These are phyloP conservation scores for Dryococelus australis DNA, from an alignment of 2,888 invertebrate genomes.

Conservation along the genomic window DNA sequence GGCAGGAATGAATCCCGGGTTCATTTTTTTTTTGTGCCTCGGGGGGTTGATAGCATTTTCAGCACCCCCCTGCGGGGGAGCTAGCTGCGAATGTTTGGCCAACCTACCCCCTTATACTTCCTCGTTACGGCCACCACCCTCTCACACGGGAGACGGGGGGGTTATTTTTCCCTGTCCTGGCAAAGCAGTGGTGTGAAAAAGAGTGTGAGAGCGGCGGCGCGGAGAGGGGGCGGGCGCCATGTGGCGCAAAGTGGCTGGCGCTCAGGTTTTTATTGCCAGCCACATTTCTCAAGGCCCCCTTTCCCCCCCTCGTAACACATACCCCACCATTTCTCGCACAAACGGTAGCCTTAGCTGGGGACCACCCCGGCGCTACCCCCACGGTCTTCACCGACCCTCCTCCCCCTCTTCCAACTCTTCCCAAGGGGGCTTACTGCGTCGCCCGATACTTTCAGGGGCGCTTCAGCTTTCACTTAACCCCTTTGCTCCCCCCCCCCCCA, in stretches of 20 bases:
- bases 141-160: background rate
- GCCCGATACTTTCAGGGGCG: too few relatives aligned
- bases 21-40: background rate
- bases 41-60: background rate
- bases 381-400: background rate
- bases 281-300: background rate
- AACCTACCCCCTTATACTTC: conserved; percentile 1
- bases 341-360: background rate
- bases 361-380: background rate
- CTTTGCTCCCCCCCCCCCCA: too few relatives aligned
- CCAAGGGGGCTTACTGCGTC: background rate
- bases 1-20: too few relatives aligned
- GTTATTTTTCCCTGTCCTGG: background rate
- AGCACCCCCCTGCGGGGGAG: background rate
- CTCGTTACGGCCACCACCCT: conserved; percentile 3
- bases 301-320: background rate
- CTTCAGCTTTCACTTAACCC: too few relatives aligned
- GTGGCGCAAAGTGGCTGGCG: background rate
- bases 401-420: background rate
- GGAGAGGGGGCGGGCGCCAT: background rate
- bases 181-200: background rate
- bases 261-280: background rate
- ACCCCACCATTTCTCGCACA: background rate
- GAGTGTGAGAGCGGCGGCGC: too few relatives aligned
- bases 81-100: background rate